Conservation (phyloP, 37 sponge, comb jelly and placozoan genomes). For the Theonella swinhoei region DNA sequence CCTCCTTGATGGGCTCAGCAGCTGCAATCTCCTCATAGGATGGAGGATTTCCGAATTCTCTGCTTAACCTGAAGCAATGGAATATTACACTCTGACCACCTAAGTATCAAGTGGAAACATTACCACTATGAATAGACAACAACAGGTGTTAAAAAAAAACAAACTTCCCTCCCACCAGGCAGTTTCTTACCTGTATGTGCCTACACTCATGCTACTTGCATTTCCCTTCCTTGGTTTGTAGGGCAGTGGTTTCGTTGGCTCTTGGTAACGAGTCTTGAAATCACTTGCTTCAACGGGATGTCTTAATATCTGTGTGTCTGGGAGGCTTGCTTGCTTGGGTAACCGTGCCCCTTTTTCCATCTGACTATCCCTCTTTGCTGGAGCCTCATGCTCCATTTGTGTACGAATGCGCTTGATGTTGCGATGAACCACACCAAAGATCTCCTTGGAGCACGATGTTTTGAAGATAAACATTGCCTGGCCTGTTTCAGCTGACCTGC, state of each 20-base stretch:
- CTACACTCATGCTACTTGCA: not conserved
- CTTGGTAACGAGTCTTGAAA: not conserved
- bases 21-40: not conserved
- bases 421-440: conserved; percentile 63
- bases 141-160: too few relatives aligned
- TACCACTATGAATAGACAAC: too few relatives aligned
- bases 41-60: not conserved
- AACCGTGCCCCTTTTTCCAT: not conserved
- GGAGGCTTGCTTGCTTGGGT: not conserved
- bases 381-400: not conserved
- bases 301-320: not conserved
- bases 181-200: not conserved
- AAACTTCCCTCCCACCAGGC: too few relatives aligned
- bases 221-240: not conserved
- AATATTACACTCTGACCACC: not conserved
- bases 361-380: not conserved
- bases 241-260: not conserved
- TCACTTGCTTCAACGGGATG: not conserved
- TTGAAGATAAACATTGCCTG: conserved; percentile 20
- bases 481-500: conserved; percentile 21
- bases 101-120: too few relatives aligned
- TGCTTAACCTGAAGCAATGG: too few relatives aligned
- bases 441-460: conserved; percentile 51
- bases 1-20: not conserved
- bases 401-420: conserved; percentile 55